phyloP scores from a whole-genome alignment of 2,888 invertebrate species.

The Tetragonula carbonaria region DNA sequence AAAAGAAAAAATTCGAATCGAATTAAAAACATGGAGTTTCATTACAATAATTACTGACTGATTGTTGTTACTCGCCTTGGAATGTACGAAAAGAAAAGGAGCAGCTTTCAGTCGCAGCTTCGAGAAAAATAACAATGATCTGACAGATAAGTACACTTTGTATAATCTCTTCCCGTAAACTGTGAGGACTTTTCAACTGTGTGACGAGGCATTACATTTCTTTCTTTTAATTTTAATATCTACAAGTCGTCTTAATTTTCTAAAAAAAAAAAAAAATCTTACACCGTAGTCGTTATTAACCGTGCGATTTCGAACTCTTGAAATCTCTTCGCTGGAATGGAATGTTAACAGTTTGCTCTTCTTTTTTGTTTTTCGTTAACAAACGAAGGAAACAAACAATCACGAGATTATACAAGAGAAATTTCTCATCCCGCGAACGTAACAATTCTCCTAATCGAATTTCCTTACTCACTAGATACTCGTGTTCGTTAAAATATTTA shows the following conservation, averaged over 20 bases:
- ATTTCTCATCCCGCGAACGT: background rate
- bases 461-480: slow-evolving; percentile 5
- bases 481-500: slow-evolving; percentile 25
- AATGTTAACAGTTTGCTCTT: slow-evolving; percentile 14
- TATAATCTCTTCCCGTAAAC: slow-evolving; percentile 17
- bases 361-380: background rate
- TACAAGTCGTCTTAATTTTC: slow-evolving; percentile 17
- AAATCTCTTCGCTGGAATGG: slow-evolving; percentile 15
- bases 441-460: background rate
- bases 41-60: background rate
- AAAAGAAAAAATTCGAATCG: background rate
- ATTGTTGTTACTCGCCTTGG: background rate
- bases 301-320: background rate
- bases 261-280: background rate
- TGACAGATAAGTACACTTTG: slow-evolving; percentile 38
- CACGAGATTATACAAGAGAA: background rate
- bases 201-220: slow-evolving; percentile 1
- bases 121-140: slow-evolving; percentile 10
- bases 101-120: background rate
- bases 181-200: slow-evolving; percentile 3
- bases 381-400: background rate
- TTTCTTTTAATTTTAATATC: background rate
- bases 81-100: slow-evolving; percentile 20
- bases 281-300: background rate
- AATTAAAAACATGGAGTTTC: slow-evolving; percentile 6